Base-by-base conservation (phyloP, 2,113 vertebrate genomes). In the Mugil cephalus region DNA sequence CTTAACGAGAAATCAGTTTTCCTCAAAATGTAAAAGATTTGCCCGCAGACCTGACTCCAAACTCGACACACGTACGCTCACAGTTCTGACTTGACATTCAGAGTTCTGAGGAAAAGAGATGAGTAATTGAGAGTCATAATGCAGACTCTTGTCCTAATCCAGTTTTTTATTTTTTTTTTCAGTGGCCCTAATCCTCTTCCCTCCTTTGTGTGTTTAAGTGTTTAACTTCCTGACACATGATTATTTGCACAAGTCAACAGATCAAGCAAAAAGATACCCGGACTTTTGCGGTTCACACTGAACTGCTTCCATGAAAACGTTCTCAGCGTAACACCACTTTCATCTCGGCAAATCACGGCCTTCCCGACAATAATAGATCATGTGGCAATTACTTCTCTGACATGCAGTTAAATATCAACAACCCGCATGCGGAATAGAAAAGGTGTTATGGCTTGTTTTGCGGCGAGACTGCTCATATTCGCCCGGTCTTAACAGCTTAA, bases 391-490 rank as follows among this genome's bases (percentile, higher is more conserved):
- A 72, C 64, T 34, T 69, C 52, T 75, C 48, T 77, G 79, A 89
- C 80, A 65, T 67, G 71, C 59, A 43, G 69, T 76, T 80, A 74
- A 87, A 90, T 82, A 50, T 64, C 62, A 63, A 62, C 42, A 70
- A 56, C 34, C 53, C n/a, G 39, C 6, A 11, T 6, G 3, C 61
- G 46, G 62, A 69, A 77, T 51, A 58, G 55, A 79, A 82, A 80
- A 87, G 61, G 73, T 77, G 89, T 86, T 68, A 43, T 24, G 62
- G 83, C 91, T 55, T 83, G 82, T 87, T 90, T 83, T 76, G 78
- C 74, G 82, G 85, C 10, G 15, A 84, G 71, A 70, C 79, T 64
- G 55, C 69, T 72, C 68, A 53, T 68, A 75, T 59, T 58, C 74
- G 58, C 77, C 11, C 0, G 67, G 68, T 79, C 80, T 65, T 83